Evolutionary conservation across 1,140 invertebrate species (phyloP).

Genomic region (Sarcophaga bullata): DNA sequence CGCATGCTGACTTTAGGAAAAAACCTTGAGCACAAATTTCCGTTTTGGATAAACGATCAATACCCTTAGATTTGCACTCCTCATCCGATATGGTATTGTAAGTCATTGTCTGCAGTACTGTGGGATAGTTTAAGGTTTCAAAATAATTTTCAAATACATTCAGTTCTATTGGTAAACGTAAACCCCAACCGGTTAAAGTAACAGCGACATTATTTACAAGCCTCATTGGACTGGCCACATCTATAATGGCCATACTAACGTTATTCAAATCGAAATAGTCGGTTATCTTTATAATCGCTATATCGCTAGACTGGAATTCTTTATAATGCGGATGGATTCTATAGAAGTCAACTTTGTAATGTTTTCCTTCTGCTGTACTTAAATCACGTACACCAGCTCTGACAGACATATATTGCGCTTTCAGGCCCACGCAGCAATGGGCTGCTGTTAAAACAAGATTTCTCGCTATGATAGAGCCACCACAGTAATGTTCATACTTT

Average conservation of each 20-base stretch:
- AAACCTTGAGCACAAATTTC: constrained; percentile 67
- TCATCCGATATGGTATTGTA: constrained; percentile 58
- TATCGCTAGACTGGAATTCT: constrained; percentile 56
- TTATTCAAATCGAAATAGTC: constrained; percentile 52
- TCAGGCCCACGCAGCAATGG: constrained; percentile 60
- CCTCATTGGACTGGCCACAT: constrained; percentile 44
- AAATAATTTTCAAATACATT: constrained; percentile 42
- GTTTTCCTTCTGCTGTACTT: constrained; percentile 57
- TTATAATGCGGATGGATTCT: constrained; percentile 58
- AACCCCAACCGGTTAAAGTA: constrained; percentile 62
- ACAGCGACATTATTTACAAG: constrained; percentile 53
- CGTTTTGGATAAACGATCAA: constrained; percentile 56
- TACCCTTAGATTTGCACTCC: constrained; percentile 52
- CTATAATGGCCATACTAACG: constrained; percentile 49
- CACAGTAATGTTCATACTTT: constrained; percentile 61
- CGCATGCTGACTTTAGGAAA: constrained; percentile 65
- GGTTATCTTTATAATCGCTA: constrained; percentile 56
- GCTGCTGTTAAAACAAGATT: constrained; percentile 63
- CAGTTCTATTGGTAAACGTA: constrained; percentile 50
- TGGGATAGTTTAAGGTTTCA: constrained; percentile 54
- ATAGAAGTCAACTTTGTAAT: constrained; percentile 49
- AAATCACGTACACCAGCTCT: constrained; percentile 67
- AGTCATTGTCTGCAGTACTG: constrained; percentile 54
- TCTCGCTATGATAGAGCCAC: constrained; percentile 62
- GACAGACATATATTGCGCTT: constrained; percentile 58